Evolutionary conservation across 2,797 vertebrate species (phyloP).

Genomic region (Centropyge bicolor): DNA sequence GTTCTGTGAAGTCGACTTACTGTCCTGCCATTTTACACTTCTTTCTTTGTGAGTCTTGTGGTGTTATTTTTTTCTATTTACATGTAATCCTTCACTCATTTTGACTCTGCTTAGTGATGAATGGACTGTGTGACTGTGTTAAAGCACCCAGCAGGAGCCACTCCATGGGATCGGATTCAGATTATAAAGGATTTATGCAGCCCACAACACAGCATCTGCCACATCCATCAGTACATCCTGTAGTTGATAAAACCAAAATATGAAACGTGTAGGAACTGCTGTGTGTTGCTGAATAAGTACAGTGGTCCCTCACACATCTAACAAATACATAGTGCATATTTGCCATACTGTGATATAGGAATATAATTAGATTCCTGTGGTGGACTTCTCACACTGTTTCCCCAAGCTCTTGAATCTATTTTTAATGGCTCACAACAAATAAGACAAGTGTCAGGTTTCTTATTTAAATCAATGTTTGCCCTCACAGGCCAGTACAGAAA

Average conservation of each 20-base stretch:
- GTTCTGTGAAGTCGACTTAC: slow-evolving; percentile 62
- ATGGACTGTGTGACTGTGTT: slow-evolving; percentile 33
- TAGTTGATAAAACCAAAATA: slow-evolving; percentile 23
- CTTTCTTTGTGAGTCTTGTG: slow-evolving; percentile 19
- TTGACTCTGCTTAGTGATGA: slow-evolving; percentile 26
- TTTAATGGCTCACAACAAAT: not conserved
- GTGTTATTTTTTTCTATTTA: slow-evolving; percentile 7
- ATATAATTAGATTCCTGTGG: not conserved
- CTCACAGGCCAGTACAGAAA: not conserved
- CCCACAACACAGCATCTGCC: slow-evolving; percentile 70
- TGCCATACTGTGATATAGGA: not conserved
- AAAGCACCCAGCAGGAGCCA: slow-evolving; percentile 62
- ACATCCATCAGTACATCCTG: slow-evolving; percentile 46
- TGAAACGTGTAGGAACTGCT: not conserved
- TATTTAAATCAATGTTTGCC: slow-evolving; percentile 3
- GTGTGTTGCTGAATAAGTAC: not conserved
- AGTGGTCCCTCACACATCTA: not conserved
- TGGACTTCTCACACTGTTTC: not conserved
- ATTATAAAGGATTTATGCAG: slow-evolving; percentile 80
- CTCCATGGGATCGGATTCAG: slow-evolving; percentile 67
- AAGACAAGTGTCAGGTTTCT: not conserved
- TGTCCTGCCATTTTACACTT: slow-evolving; percentile 82
- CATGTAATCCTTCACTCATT: slow-evolving; percentile 14
- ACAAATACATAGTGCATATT: not conserved
- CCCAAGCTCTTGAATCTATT: not conserved